Base-by-base conservation (phyloP, 1,140 invertebrate genomes). In the Olivierus martensii region DNA sequence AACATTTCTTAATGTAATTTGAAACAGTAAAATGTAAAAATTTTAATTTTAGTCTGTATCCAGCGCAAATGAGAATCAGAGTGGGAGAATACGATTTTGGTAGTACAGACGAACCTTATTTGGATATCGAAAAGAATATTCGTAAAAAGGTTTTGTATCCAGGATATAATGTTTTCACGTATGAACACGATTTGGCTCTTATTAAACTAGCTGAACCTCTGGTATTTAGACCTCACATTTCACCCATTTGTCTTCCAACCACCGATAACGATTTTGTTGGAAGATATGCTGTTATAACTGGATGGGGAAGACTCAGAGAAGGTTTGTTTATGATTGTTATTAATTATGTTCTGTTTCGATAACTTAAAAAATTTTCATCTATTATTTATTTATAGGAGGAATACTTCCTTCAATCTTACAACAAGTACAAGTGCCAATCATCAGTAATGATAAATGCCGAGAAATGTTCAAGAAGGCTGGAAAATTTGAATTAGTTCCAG, bases 111-210 rank as follows among this genome's bases (percentile, higher is more conserved):
- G 89, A 93, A 62, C 87, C 88, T 0, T 90, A 87, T 61, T 79
- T 84, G 2, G 89, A 83, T 65, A 80, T 86, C 57, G 90, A 94
- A 65, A 69, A 88, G 59, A 73, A 85, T 22, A 86, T 92, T 0
- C 87, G 91, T 65, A 87, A 90, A 47, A 85, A 93, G 0, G 87
- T 88, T 14, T 87, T 83, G 34, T 88, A 93, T 73, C 87, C 87
- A 0, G 82, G 91, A 66, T 93, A 92, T 66, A 88, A 93, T 65
- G 79, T 87, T 1, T 74, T 87, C 39, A 93, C 88, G 0, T 93
- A 92, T 63, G 89, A 93, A 64, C 91, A 92, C 67, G 89, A 94
- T 70, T 70, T 94, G 37, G 89, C 90, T 0, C 69, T 94, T 12
- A 70, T 94, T 11, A 77, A 86, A 63, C 90, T 93, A 70, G 88